phyloP scores from a whole-genome alignment of 2,888 invertebrate genomes.

The Drosophila nigricruria region DNA sequence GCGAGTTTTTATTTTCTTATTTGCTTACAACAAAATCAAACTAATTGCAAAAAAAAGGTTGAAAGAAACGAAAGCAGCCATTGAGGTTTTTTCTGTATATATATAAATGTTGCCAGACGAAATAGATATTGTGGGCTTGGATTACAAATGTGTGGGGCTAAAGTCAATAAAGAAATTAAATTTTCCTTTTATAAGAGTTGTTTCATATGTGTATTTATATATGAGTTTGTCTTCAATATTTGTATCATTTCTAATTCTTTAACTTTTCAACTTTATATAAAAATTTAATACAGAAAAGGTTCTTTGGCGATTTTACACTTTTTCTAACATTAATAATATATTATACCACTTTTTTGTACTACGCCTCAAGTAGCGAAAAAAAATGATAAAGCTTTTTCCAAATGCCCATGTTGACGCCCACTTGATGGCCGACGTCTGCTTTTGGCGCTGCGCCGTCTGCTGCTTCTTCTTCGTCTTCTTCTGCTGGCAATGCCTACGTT shows the following conservation, averaged over 20 bases:
- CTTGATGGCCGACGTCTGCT: slow-evolving; percentile 51
- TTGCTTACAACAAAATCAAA: slow-evolving; percentile 3
- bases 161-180: background rate
- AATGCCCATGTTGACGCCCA: slow-evolving; percentile 52
- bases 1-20: background rate
- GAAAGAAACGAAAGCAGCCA: background rate
- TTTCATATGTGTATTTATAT: background rate
- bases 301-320: slow-evolving; percentile 18
- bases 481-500: slow-evolving; percentile 52
- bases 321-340: slow-evolving; percentile 28
- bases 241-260: background rate
- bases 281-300: background rate
- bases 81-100: background rate
- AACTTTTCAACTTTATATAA: background rate
- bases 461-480: slow-evolving; percentile 6
- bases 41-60: slow-evolving; percentile 9
- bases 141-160: background rate
- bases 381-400: slow-evolving; percentile 49
- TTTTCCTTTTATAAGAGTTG: background rate
- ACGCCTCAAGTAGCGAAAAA: background rate
- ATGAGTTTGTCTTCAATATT: background rate
- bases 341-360: slow-evolving; percentile 41
- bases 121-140: background rate
- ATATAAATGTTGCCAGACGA: background rate
- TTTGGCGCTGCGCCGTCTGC: slow-evolving; percentile 5